These are phyloP conservation scores for Aphelinus atriplicis DNA, from an alignment of 1,140 invertebrate genomes.

Conservation along the genomic window DNA sequence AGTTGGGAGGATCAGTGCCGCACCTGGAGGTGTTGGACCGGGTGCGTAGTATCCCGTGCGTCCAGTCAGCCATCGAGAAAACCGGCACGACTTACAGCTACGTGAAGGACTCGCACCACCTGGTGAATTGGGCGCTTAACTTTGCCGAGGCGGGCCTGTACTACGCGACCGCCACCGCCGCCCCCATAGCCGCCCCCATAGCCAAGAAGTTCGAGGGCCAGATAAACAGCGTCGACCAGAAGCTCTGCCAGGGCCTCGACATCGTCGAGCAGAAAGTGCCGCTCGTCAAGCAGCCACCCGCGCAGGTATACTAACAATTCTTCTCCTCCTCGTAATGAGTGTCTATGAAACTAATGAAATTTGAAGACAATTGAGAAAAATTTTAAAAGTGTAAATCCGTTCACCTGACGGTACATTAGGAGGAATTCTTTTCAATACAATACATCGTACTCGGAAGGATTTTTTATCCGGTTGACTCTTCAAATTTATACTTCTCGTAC, in stretches of 20 bases:
- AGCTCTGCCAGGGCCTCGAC: slow-evolving; percentile 65
- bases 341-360: neutral
- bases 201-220: slow-evolving; percentile 65
- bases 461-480: too few relatives aligned
- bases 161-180: slow-evolving; percentile 60
- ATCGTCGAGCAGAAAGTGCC: slow-evolving; percentile 67
- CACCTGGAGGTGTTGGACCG: slow-evolving; percentile 70
- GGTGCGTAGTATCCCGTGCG: slow-evolving; percentile 70
- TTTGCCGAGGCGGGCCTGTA: slow-evolving; percentile 63
- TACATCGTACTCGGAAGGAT: too few relatives aligned
- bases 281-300: slow-evolving; percentile 64
- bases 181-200: slow-evolving; percentile 57
- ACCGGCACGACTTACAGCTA: slow-evolving; percentile 70
- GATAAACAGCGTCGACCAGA: slow-evolving; percentile 64
- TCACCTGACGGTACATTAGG: neutral
- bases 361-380: neutral
- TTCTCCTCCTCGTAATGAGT: slow-evolving; percentile 4
- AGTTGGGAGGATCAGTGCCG: slow-evolving; percentile 44
- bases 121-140: slow-evolving; percentile 65
- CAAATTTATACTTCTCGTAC: too few relatives aligned
- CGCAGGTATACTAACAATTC: slow-evolving; percentile 54
- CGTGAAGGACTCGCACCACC: slow-evolving; percentile 67
- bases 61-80: slow-evolving; percentile 70
- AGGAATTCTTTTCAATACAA: too few relatives aligned
- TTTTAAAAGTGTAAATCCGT: neutral